Conservation (phyloP, 2,888 invertebrate genomes). For the Odontomyia ornata region DNA sequence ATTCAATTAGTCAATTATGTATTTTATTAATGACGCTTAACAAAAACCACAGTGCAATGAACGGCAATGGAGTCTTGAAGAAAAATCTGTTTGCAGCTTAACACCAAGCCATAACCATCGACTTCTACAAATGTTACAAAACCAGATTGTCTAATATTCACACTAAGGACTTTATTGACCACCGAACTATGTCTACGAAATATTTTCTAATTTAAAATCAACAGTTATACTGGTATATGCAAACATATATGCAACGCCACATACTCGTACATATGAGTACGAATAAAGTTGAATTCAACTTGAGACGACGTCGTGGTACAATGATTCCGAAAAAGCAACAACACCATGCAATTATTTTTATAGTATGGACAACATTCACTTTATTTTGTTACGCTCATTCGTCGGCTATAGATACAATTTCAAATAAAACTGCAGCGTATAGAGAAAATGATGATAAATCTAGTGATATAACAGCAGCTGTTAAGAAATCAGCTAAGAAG, state of each 20-base stretch:
- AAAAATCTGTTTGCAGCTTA: background rate
- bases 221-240: background rate
- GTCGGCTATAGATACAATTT: background rate
- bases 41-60: background rate
- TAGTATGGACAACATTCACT: slow-evolving; percentile 23
- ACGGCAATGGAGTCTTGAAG: background rate
- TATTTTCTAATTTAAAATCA: slow-evolving; percentile 6
- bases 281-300: background rate
- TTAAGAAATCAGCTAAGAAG: slow-evolving; percentile 58
- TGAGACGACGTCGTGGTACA: background rate
- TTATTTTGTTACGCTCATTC: background rate
- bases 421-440: background rate
- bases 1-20: too few species aligned
- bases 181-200: background rate
- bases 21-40: too few species aligned
- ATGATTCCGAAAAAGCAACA: background rate
- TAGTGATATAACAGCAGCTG: slow-evolving; percentile 47
- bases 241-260: background rate
- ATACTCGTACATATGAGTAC: background rate
- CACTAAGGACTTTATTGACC: background rate
- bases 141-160: background rate
- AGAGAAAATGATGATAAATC: background rate
- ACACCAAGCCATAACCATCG: background rate
- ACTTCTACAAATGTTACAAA: background rate
- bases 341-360: background rate